Evolutionary conservation across 2,113 vertebrate genomes (phyloP), one percentile per base, ranked within the genome.

Genomic region (Sardina pilchardus): DNA sequence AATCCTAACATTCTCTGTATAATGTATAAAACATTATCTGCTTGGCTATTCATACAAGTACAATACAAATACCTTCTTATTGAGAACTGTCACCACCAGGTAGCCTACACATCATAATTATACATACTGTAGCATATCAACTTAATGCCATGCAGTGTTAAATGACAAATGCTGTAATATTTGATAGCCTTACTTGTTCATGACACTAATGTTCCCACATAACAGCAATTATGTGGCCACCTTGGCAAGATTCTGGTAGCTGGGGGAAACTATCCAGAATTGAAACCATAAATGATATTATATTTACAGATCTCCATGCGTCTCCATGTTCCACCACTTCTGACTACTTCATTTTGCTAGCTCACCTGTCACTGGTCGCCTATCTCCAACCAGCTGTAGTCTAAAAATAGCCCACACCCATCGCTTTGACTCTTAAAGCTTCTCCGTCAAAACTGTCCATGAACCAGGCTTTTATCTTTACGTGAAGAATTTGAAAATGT

Each of bases 341-440:
- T 78, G 4, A 34, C 59, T 39, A 12, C 71, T 78, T 30, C 36
- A 36, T 36, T 78, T 39, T 78, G 71, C 30, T 78, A 17, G 71
- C 14, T 78, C 71, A 78, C 71, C 71, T 78, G 71, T 78, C 30
- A 36, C 71, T 16, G 24, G 71, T 17, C 10, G 48, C 48, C 48
- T 50, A 16, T 39, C n/a, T 67, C 63, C 63, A 67, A 30, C 71
- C 71, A 78, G 71, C 71, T 78, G 71, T 78, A 36, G 71, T 78
- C 71, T 78, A 78, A 78, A 78, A 12, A 36, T 78, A 78, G 71
- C 71, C 71, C 26, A 34, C 71, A 78, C 34, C 63, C 71, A 34
- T 2, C 36, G 71, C 59, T 26, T 63, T 24, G 24, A n/a, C 24
- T 63, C 19, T 1, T 56, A 30, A 36, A 17, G 71, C 9, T 17